Evolutionary conservation across 2,797 vertebrate genomes (phyloP).

Genomic region (Meda fulgida): DNA sequence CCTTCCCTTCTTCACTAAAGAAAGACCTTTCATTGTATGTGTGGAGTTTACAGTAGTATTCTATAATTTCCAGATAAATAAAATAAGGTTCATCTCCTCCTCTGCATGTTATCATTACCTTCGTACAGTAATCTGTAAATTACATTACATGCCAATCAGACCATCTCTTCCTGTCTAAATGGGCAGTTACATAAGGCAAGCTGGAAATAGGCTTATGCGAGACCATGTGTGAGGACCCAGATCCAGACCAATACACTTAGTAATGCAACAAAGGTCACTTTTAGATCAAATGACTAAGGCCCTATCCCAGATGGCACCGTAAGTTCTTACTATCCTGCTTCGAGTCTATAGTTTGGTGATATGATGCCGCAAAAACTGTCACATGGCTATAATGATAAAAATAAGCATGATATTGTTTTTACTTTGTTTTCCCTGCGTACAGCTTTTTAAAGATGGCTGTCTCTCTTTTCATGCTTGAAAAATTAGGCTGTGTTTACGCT

Average conservation of each 20-base stretch:
- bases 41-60: background rate
- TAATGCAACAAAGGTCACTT: conserved; percentile 9
- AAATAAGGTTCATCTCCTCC: conserved; percentile 22
- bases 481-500: conserved; percentile 20
- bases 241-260: conserved; percentile 8
- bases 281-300: background rate
- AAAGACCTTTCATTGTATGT: background rate
- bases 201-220: background rate
- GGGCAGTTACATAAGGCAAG: conserved; percentile 14
- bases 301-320: background rate
- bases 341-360: background rate
- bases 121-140: conserved; percentile 26
- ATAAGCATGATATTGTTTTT: background rate
- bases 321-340: background rate
- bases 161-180: conserved; percentile 31
- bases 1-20: background rate
- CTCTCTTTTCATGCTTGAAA: conserved; percentile 26
- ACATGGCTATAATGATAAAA: background rate
- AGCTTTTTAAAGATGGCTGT: conserved; percentile 10
- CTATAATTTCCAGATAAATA: conserved; percentile 5
- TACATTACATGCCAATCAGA: conserved; percentile 27
- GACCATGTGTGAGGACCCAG: conserved; percentile 23
- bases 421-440: conserved; percentile 11
- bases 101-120: conserved; percentile 13
- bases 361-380: background rate